A percentile compares a stretch with the other conserved stretches of the same genome.
Conservation (phyloP, 1,140 invertebrate species). For the Drosophila tristis region DNA sequence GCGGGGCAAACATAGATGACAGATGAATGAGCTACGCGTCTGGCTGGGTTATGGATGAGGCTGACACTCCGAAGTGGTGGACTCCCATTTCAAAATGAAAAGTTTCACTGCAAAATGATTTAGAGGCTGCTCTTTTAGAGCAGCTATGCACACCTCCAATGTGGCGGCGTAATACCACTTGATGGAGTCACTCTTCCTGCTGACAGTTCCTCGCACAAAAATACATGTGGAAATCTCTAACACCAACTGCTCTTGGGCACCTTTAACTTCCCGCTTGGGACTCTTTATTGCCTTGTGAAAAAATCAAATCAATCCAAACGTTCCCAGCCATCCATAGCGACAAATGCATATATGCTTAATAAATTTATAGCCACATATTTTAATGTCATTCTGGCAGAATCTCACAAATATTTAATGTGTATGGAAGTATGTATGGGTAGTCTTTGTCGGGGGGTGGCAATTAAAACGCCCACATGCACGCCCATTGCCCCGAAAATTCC, state of each 20-base stretch:
- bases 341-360: slow-evolving; percentile 50
- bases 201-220: background rate
- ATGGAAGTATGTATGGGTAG: slow-evolving; percentile 11
- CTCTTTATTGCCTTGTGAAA: background rate
- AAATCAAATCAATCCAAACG: slow-evolving; percentile 10
- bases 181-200: too few species aligned
- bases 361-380: slow-evolving; percentile 60
- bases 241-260: too few species aligned
- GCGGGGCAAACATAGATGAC: slow-evolving; percentile 12
- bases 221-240: too few species aligned
- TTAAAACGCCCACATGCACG: slow-evolving; percentile 65
- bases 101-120: background rate
- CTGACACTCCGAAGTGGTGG: background rate
- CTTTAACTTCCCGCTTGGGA: too few species aligned
- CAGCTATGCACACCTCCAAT: too few species aligned
- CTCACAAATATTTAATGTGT: slow-evolving; percentile 63
- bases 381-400: slow-evolving; percentile 62
- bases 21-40: slow-evolving; percentile 8
- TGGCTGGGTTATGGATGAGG: slow-evolving; percentile 7
- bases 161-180: too few species aligned
- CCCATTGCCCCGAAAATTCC: slow-evolving; percentile 34
- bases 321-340: slow-evolving; percentile 2
- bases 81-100: background rate
- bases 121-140: background rate
- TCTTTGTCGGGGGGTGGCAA: slow-evolving; percentile 45